Evolutionary conservation across 2,888 invertebrate species (phyloP).

Genomic region (Cryptocephalus primarius): DNA sequence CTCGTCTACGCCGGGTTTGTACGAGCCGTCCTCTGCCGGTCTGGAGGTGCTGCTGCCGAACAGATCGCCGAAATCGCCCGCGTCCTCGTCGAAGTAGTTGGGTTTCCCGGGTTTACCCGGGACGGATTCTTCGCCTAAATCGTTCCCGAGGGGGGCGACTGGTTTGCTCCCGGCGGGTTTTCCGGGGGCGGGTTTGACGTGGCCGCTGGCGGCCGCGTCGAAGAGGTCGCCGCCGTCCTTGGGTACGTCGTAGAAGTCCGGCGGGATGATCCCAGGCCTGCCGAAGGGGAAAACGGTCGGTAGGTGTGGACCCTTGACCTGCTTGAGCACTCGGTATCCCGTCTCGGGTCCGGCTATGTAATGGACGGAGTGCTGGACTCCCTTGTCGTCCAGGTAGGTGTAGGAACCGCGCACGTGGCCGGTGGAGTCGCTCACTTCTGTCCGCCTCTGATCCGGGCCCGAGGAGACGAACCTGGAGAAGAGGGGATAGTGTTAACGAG

Average conservation of each 20-base stretch:
- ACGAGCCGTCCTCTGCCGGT: constrained; percentile 8
- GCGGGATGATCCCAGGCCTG: constrained; percentile 41
- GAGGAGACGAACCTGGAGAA: constrained; percentile 55
- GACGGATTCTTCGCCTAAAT: background rate
- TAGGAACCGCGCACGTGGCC: constrained; percentile 67
- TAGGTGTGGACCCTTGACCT: constrained; percentile 55
- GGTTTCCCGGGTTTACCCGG: constrained; percentile 1
- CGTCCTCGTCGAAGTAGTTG: constrained; percentile 3
- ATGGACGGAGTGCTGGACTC: constrained; percentile 63
- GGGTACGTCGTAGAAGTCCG: constrained; percentile 22
- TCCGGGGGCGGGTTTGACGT: constrained; percentile 14
- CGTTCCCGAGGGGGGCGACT: background rate
- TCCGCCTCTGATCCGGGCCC: constrained; percentile 64
- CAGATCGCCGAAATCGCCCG: constrained; percentile 4
- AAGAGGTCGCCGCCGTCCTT: constrained; percentile 26
- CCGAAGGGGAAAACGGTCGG: constrained; percentile 46
- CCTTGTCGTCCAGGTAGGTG: constrained; percentile 69
- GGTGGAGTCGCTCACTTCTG: constrained; percentile 60
- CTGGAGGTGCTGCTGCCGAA: constrained; percentile 6
- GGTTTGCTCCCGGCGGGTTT: constrained; percentile 3
- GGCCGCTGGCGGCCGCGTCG: constrained; percentile 47
- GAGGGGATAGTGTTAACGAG: too few relatives aligned
- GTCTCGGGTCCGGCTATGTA: constrained; percentile 72
- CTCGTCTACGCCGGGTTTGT: constrained; percentile 17
- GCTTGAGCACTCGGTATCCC: constrained; percentile 64